phyloP scores from a whole-genome alignment of 2,888 invertebrate species.

The Tricholauxania praeusta region DNA sequence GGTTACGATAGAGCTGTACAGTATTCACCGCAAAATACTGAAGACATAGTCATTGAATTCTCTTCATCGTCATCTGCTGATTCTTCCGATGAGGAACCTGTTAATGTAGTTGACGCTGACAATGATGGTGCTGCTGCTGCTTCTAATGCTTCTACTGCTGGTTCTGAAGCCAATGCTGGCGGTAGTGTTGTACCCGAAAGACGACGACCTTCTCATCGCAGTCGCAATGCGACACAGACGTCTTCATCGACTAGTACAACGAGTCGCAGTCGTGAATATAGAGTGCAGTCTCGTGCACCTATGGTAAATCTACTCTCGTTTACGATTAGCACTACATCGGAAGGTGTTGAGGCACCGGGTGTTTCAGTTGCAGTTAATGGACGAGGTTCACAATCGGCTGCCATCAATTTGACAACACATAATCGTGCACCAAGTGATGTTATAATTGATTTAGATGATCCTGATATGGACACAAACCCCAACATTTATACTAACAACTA shows the following conservation, averaged over 20 bases:
- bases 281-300: conserved; percentile 34
- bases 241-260: neutral
- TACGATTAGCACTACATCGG: conserved; percentile 56
- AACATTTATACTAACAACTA: conserved; percentile 2
- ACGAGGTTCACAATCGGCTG: conserved; percentile 56
- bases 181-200: neutral
- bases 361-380: conserved; percentile 54
- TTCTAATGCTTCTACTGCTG: neutral
- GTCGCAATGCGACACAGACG: neutral
- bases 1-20: conserved; percentile 82
- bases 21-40: conserved; percentile 70
- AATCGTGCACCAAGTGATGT: conserved; percentile 56
- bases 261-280: conserved; percentile 35
- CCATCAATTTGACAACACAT: conserved; percentile 65
- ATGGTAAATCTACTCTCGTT: conserved; percentile 50
- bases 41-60: conserved; percentile 63
- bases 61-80: conserved; percentile 57
- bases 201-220: neutral
- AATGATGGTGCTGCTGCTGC: conserved; percentile 25
- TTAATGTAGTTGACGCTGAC: conserved; percentile 41
- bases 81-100: conserved; percentile 40
- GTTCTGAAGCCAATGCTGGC: neutral
- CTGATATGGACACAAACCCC: conserved; percentile 42
- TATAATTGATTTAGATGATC: conserved; percentile 59
- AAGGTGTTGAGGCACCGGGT: conserved; percentile 58